Base-by-base conservation (phyloP, 2,888 invertebrate species). In the Caenorhabditis panamensis region DNA sequence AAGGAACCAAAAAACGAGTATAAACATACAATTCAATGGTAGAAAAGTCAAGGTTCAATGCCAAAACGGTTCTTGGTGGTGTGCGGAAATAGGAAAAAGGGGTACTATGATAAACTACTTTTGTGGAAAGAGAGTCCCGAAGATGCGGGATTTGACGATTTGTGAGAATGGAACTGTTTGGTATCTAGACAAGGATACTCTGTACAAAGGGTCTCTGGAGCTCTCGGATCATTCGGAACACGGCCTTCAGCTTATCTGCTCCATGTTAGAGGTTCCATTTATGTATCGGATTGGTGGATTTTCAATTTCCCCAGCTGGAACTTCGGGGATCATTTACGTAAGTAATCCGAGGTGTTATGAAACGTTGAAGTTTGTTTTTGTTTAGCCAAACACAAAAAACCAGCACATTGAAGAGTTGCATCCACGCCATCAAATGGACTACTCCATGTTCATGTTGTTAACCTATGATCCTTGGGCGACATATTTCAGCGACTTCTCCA, bases 71-170 rank as follows among this genome's bases (percentile, higher is more conserved):
- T 6, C 8, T 1, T 56, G 54, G 54, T n/a, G 22, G 31, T 56
- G 54, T 56, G 18, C n/a, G 2, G 54, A n/a, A n/a, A 2, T 31
- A 5, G 18, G n/a, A 4, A 13, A 3, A 1, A 56, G n/a, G 2
- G 54, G 54, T 1, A 16, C 28, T 2, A 28, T 56, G 2, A 56
- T 56, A 3, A 22, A 22, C 54, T 56, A 31, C 31, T 56, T 56
- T n/a, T 56, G 54, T 56, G 54, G 54, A 2, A 56, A 56, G 13
- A 28, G 54, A 31, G 54, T 56, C 16, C 54, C 54, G 37, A 58
- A 36, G 26, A 16, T 58, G 58, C 5, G 13, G 58, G n/a, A 37
- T 20, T 28, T 56, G 54, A 26, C 16, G 18, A 22, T 56, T 31
- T 56, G 54, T 31, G 28, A 56, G 11, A 31, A 56, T 56, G 54